Conservation (phyloP, 2,888 invertebrate species). For the Laspeyria flexula region DNA sequence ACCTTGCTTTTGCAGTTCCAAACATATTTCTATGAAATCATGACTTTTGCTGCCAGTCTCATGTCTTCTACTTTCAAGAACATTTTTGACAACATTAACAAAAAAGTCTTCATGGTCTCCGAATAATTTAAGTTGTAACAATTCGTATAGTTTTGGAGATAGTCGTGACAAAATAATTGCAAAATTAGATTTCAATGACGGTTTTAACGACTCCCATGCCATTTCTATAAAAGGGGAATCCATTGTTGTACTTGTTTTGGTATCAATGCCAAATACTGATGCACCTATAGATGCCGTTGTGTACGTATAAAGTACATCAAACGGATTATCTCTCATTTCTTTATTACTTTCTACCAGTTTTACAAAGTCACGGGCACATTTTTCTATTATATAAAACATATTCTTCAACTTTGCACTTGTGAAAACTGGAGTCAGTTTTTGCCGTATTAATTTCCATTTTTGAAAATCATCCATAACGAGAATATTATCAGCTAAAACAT, state of each 20-base stretch:
- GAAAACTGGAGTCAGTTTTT: slow-evolving; percentile 70
- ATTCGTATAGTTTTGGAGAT: slow-evolving; percentile 51
- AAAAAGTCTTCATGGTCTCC: slow-evolving; percentile 65
- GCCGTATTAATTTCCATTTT: slow-evolving; percentile 69
- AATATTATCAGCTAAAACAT: slow-evolving; percentile 62
- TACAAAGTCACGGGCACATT: slow-evolving; percentile 63
- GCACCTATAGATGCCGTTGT: slow-evolving; percentile 67
- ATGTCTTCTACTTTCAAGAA: slow-evolving; percentile 52
- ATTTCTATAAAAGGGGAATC: slow-evolving; percentile 67
- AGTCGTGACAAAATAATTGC: slow-evolving; percentile 44
- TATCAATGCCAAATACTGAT: slow-evolving; percentile 74
- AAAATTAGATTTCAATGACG: slow-evolving; percentile 42
- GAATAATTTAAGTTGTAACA: slow-evolving; percentile 59
- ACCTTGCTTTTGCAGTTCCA: slow-evolving; percentile 62
- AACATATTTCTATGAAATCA: slow-evolving; percentile 67
- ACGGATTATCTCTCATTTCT: slow-evolving; percentile 50
- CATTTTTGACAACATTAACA: slow-evolving; percentile 58
- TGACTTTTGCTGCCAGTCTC: slow-evolving; percentile 42
- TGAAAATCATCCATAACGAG: slow-evolving; percentile 61
- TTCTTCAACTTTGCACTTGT: slow-evolving; percentile 66
- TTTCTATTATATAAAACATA: slow-evolving; percentile 68
- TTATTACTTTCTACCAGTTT: slow-evolving; percentile 50
- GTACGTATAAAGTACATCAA: slow-evolving; percentile 59
- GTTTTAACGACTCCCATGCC: slow-evolving; percentile 53
- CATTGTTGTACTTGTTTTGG: slow-evolving; percentile 58